phyloP scores from a whole-genome alignment of 2,113 vertebrate genomes.

The Peromyscus californicus region DNA sequence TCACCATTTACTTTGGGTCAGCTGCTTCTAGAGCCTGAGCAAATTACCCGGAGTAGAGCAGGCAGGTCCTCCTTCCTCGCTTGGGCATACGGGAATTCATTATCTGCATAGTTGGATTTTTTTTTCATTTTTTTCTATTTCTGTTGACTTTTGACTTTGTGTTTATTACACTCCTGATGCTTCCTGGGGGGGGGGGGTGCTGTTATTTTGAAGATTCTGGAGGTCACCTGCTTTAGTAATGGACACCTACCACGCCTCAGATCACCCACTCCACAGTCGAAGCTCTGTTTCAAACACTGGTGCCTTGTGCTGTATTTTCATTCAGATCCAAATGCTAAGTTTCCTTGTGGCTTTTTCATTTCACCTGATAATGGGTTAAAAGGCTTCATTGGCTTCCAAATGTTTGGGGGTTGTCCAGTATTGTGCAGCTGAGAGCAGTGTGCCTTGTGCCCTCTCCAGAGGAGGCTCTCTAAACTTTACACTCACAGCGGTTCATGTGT shows the following conservation, averaged over 20 bases:
- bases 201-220: neutral
- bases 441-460: neutral
- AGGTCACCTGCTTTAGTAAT: neutral
- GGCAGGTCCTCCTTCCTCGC: rapidly evolving
- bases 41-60: too few relatives aligned
- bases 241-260: neutral
- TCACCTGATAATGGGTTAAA: neutral
- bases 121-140: neutral
- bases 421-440: neutral
- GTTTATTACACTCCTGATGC: neutral
- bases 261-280: neutral
- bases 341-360: neutral
- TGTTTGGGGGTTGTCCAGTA: neutral
- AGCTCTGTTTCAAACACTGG: neutral
- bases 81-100: neutral
- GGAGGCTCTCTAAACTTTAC: too few relatives aligned
- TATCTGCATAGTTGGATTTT: neutral
- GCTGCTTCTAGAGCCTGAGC: neutral
- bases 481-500: neutral
- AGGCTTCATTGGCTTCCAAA: neutral
- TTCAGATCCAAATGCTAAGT: neutral
- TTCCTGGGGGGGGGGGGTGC: neutral
- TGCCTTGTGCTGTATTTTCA: neutral
- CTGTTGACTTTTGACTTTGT: neutral
- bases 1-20: neutral